Percentiles rank a stretch among this genome's conserved stretches.
Evolutionary conservation across 2,888 invertebrate genomes (phyloP).

Genomic region (Coelogynopora nodosa): DNA sequence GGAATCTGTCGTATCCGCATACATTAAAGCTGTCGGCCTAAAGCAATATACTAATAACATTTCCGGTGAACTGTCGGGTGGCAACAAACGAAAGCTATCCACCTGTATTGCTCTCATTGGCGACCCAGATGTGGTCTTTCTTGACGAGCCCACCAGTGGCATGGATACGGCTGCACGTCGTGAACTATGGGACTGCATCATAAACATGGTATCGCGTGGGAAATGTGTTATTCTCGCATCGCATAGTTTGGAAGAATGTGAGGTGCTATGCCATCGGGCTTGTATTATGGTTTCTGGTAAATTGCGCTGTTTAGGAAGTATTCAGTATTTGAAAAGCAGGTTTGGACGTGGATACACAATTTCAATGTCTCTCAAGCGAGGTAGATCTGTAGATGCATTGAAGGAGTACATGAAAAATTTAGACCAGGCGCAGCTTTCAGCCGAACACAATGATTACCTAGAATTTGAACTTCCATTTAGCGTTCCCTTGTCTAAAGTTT

Average conservation of each 20-base stretch:
- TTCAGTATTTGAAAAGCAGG: constrained; percentile 63
- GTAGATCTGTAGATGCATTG: not conserved
- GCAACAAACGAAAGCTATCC: constrained; percentile 57
- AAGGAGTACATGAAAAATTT: not conserved
- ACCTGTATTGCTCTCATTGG: constrained; percentile 57
- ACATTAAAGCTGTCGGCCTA: constrained; percentile 24
- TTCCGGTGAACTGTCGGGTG: constrained; percentile 50
- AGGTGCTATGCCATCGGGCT: constrained; percentile 61
- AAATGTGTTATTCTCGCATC: constrained; percentile 64
- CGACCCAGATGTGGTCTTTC: constrained; percentile 55
- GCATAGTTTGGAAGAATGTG: constrained; percentile 64
- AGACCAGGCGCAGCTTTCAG: not conserved
- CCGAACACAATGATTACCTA: constrained; percentile 40
- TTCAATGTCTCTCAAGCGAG: constrained; percentile 52
- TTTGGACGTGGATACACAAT: constrained; percentile 61
- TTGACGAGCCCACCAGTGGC: constrained; percentile 65
- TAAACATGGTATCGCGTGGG: constrained; percentile 63
- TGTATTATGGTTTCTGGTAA: constrained; percentile 62
- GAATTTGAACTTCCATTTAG: constrained; percentile 60
- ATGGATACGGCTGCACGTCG: constrained; percentile 78
- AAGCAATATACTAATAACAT: constrained; percentile 37
- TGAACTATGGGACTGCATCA: constrained; percentile 69
- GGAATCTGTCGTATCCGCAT: not conserved
- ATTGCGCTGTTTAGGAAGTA: constrained; percentile 61
- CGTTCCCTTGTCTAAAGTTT: constrained; percentile 62